A percentile compares a stretch with the other conserved stretches of the same genome.
Evolutionary conservation across 2,113 vertebrate genomes (phyloP).

Genomic region (Mus pahari): DNA sequence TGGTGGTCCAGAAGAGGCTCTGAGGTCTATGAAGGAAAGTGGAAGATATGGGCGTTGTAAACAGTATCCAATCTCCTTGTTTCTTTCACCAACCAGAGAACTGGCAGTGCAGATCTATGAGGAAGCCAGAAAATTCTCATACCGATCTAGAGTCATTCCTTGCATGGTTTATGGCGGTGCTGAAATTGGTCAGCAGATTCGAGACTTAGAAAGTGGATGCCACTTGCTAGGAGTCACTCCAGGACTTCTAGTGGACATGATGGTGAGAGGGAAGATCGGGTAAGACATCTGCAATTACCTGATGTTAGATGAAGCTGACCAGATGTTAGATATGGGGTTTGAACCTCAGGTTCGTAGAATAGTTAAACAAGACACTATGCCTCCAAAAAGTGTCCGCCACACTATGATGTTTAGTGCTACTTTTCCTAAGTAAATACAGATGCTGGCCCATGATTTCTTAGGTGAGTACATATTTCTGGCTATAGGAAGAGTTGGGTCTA

Average conservation of each 20-base stretch:
- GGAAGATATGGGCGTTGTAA: constrained; percentile 97
- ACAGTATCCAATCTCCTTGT: constrained; percentile 96
- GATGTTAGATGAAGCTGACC: constrained; percentile 97
- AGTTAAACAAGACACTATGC: constrained; percentile 99
- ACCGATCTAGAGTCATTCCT: constrained; percentile 96
- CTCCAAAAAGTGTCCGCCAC: constrained; percentile 95
- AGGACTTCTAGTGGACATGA: constrained; percentile 98
- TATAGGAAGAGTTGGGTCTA: constrained; percentile 98
- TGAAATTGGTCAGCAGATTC: constrained; percentile 98
- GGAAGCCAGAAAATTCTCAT: constrained; percentile 98
- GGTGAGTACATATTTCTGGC: constrained; percentile 99
- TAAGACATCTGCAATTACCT: constrained; percentile 99
- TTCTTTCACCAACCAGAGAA: constrained; percentile 98
- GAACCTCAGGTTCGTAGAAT: constrained; percentile 98
- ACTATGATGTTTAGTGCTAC: constrained; percentile 99
- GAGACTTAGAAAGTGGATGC: constrained; percentile 97
- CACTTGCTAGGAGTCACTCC: constrained; percentile 98
- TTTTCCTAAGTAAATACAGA: constrained; percentile 99
- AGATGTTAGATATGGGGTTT: constrained; percentile 99
- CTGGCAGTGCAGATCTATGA: constrained; percentile 98
- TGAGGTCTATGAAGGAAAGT: constrained; percentile 94
- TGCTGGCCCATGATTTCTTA: constrained; percentile 98
- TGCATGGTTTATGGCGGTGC: constrained; percentile 98
- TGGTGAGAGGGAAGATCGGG: constrained; percentile 98
- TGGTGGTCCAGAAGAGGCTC: constrained; percentile 95